phyloP scores from a whole-genome alignment of 2,797 vertebrate genomes.

The Kryptopterus vitreolus region DNA sequence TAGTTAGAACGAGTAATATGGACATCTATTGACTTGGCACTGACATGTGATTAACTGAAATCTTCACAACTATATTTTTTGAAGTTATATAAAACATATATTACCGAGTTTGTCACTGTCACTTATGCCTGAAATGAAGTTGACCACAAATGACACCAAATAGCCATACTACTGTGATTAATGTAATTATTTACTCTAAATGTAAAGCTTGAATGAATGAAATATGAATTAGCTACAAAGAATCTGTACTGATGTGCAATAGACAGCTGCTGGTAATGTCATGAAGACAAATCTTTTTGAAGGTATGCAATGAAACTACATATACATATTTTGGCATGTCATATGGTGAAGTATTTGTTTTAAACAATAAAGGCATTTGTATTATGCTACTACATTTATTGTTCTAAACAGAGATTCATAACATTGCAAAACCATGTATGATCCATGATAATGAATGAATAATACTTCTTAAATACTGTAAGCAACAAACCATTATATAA shows the following conservation, averaged over 20 bases:
- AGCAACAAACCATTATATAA: background rate
- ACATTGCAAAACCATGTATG: background rate
- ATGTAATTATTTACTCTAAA: constrained; percentile 27
- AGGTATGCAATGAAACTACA: background rate
- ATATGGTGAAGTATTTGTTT: constrained; percentile 21
- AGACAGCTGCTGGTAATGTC: background rate
- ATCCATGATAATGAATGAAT: constrained; percentile 8
- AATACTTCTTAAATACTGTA: background rate
- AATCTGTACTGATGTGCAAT: background rate
- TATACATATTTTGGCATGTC: background rate
- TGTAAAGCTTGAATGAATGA: background rate
- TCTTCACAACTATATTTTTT: constrained; percentile 47
- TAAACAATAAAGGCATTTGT: background rate
- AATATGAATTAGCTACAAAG: background rate
- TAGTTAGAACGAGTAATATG: constrained; percentile 66
- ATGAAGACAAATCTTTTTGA: constrained; percentile 1
- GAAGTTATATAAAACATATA: constrained; percentile 49
- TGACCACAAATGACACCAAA: constrained; percentile 60
- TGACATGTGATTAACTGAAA: constrained; percentile 61
- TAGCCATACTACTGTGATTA: constrained; percentile 12
- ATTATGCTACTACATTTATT: background rate
- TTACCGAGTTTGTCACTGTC: constrained; percentile 66
- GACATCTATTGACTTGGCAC: constrained; percentile 65
- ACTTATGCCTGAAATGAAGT: constrained; percentile 78
- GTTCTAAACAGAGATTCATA: background rate